Base-by-base conservation (phyloP, 2,113 vertebrate species). In the Forbesichthys papilliferus region DNA sequence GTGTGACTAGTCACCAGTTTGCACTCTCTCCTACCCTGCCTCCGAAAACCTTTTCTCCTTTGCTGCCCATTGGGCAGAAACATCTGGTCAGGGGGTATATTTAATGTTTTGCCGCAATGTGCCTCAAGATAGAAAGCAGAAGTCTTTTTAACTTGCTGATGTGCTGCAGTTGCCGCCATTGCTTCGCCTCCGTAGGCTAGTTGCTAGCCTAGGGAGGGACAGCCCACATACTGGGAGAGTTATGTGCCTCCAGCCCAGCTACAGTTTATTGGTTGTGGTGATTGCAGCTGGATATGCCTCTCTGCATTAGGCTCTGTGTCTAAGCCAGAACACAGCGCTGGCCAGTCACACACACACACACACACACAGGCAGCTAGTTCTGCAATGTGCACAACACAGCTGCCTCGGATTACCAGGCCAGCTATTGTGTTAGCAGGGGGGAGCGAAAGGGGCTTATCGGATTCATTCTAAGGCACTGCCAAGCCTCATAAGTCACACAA, bases 231-330 rank as follows among this genome's bases (percentile, higher is more conserved):
- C 67, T 3, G 6, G 61, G 67, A 57, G n/a, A 34, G 62, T 57
- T 55, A 9, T 55, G 7, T 20, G 5, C 33, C 27, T 55, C 33
- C 27, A 59, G 20, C 18, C 57, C 27, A n/a, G n/a, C 53, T 55
- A n/a, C 14, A 18, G 53, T 87, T 87, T 68, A 86, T 86, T 79
- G 11, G 79, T 5, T 5, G 74, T 67, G 83, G 74, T 79, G 86
- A 88, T 80, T 88, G 86, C 84, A 87, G 82, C 71, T 81, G 55
- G 61, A 81, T 76, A 69, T 87, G 80, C 75, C 86, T 80, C 77
- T 54, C 74, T 64, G 81, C 84, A 88, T 89, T 86, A 83, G 77
- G 74, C 81, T 84, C 77, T 80, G 83, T 58, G 73, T 79, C 81
- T 79, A 78, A 27, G 27, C 27, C 27, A 82, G 76, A 47, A 49